Conservation (phyloP, 2,797 vertebrate genomes). For the Ficedula albicollis region DNA sequence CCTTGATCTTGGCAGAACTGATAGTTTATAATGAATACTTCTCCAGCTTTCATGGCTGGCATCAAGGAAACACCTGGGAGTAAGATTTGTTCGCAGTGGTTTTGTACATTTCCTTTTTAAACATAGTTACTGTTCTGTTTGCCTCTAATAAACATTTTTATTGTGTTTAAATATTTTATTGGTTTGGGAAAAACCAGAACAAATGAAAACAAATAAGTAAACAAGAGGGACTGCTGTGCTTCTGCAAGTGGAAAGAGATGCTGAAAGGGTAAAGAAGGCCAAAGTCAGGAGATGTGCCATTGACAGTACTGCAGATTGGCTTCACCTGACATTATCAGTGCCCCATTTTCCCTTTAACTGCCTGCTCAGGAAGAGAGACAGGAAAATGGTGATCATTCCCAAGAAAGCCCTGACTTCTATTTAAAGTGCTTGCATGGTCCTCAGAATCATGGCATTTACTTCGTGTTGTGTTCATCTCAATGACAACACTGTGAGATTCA, state of each 20-base stretch:
- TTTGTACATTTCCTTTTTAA: slow-evolving; percentile 34
- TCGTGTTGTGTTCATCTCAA: neutral
- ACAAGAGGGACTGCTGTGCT: neutral
- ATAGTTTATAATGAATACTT: slow-evolving; percentile 66
- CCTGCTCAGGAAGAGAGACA: neutral
- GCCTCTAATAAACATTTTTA: slow-evolving; percentile 49
- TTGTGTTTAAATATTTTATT: slow-evolving; percentile 56
- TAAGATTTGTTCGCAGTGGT: slow-evolving; percentile 27
- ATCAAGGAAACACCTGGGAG: slow-evolving; percentile 62
- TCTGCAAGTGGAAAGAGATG: neutral
- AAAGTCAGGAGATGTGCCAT: neutral
- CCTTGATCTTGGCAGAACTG: slow-evolving; percentile 65
- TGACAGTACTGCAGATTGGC: neutral
- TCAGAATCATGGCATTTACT: neutral
- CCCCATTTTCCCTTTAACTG: neutral
- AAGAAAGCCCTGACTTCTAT: neutral
- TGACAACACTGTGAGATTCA: neutral
- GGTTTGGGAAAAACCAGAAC: neutral
- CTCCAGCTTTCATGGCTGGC: slow-evolving; percentile 41
- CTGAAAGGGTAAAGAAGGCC: neutral
- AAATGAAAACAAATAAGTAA: slow-evolving; percentile 32
- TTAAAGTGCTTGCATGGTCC: neutral
- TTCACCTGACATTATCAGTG: neutral
- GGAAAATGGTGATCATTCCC: neutral
- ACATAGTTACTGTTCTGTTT: slow-evolving; percentile 11